These are phyloP conservation scores for Malurus leucopterus DNA, from an alignment of 2,797 vertebrate species.

Conservation along the genomic window DNA sequence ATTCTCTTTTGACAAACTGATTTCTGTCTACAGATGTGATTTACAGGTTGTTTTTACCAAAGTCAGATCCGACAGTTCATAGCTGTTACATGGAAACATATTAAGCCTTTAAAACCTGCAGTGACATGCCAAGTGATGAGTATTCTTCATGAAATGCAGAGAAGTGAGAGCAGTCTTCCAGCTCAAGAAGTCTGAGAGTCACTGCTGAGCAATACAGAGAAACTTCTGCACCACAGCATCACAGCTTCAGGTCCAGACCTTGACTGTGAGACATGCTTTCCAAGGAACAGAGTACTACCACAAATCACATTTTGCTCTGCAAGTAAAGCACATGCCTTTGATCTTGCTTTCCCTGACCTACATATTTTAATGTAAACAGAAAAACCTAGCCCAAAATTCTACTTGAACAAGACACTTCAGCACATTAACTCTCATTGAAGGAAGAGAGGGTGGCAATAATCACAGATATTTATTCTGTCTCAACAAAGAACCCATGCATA, in stretches of 20 bases:
- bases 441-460: neutral
- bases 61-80: neutral
- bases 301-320: neutral
- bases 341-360: neutral
- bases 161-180: neutral
- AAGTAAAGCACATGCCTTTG: neutral
- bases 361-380: neutral
- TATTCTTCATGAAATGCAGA: neutral
- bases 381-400: neutral
- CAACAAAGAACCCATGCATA: accelerated
- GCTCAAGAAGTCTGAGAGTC: neutral
- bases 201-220: neutral
- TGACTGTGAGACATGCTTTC: neutral
- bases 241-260: neutral
- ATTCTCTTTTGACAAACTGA: neutral
- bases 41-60: neutral
- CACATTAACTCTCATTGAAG: neutral
- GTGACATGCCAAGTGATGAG: neutral
- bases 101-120: neutral
- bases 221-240: neutral
- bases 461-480: neutral
- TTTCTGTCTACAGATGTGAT: neutral
- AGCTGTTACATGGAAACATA: neutral
- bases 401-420: neutral
- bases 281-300: neutral